Percentiles rank a stretch among this genome's conserved stretches.
phyloP scores from a whole-genome alignment of 2,113 vertebrate species.

The Empidonax traillii region DNA sequence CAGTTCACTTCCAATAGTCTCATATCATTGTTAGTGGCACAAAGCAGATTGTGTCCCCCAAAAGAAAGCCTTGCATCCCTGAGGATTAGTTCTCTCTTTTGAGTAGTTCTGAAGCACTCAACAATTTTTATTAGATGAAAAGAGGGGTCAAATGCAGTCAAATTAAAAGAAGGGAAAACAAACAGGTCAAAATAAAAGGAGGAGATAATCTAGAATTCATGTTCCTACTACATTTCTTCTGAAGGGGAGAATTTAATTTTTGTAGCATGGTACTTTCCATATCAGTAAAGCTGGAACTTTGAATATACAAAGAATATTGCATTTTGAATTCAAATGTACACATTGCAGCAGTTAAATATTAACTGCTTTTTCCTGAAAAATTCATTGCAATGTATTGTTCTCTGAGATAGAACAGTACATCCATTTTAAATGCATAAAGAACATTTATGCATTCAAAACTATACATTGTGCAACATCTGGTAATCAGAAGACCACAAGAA shows the following conservation, averaged over 20 bases:
- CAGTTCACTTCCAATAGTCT: slow-evolving; percentile 46
- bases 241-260: neutral
- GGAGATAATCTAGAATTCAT: neutral
- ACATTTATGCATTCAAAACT: neutral
- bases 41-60: neutral
- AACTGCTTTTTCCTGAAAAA: neutral
- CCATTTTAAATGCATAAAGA: too few relatives aligned
- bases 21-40: slow-evolving; percentile 31
- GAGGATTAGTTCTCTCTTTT: neutral
- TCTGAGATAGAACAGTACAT: neutral
- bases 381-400: neutral
- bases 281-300: neutral
- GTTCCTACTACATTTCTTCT: neutral
- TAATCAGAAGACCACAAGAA: neutral
- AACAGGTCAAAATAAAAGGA: neutral
- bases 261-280: neutral
- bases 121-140: neutral
- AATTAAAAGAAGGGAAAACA: neutral
- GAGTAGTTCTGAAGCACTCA: neutral
- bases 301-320: neutral
- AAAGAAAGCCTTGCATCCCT: neutral
- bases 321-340: neutral
- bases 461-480: neutral
- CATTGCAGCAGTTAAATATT: neutral
- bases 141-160: neutral